Base-by-base conservation (phyloP, 92 coral and sea anemone genomes). In the Zoanthus sociatus region DNA sequence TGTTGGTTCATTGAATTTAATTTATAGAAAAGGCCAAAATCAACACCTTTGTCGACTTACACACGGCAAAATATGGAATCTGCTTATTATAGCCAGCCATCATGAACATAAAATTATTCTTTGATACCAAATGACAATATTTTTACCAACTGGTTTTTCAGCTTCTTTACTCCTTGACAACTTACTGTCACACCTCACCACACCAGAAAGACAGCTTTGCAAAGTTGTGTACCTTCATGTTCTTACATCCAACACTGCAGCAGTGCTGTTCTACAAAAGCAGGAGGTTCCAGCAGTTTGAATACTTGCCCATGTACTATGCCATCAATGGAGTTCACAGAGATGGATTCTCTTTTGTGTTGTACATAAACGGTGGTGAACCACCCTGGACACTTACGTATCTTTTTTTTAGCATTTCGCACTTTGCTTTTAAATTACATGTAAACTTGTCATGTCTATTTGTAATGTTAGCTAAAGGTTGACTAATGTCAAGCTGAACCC, bases 371-470 rank as follows among this genome's bases (percentile, higher is more conserved):
- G 99, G 99, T 48, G 99, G 98, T 6, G 94, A 95, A 82, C 99
- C 99, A 30, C 99, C 99, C 1, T 95, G 99, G 99, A 97, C 99
- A 18, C 85, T 97, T 77, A 83, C 90, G 93, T 97, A 97, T 97
- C 99, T 98, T 97, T 95, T 95, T 2, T 37, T 30, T 54, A 2
- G 54, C 33, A 16, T 0, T 45, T 47, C 14, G 42, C 0, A 45
- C 42, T 30, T 61, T 15, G 0, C 33, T 47, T 60, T 60, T 11
- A 13, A 1, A 50, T 50, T 0, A 7, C 10, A 3, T 7, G 71
- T 50, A 26, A 26, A 26, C 26, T 69, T 64, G 71, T 20, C 46
- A 73, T n/a, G 30, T 13, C 42, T 5, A 18, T 9, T 31, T 15
- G 73, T n/a, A 68, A 31, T 20, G 6, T 0, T 16, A 56, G 9